Percentiles rank a stretch among this genome's conserved stretches.
These are phyloP conservation scores for Sebastes minor DNA, from an alignment of 2,797 vertebrate genomes.

Conservation along the genomic window DNA sequence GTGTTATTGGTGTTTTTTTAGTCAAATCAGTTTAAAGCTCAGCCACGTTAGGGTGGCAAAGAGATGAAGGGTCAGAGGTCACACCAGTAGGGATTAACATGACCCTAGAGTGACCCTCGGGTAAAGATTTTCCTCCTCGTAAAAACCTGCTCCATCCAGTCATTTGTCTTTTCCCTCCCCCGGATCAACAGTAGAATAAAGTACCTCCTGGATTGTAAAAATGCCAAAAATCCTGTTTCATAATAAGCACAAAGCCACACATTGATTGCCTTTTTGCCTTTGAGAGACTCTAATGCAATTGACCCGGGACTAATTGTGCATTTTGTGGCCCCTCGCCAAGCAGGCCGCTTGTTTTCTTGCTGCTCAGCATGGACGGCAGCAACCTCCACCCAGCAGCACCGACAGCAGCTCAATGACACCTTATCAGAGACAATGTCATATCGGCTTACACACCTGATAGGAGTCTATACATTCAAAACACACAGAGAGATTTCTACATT, in stretches of 20 bases:
- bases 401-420: conserved; percentile 55
- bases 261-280: conserved; percentile 56
- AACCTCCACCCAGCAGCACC: conserved; percentile 43
- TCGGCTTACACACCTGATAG: neutral
- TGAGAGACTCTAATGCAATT: conserved; percentile 54
- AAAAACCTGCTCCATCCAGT: conserved; percentile 1
- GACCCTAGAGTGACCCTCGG: neutral
- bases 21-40: neutral
- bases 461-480: neutral
- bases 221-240: conserved; percentile 2
- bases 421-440: conserved; percentile 32
- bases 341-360: conserved; percentile 39
- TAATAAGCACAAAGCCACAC: conserved; percentile 17
- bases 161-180: neutral
- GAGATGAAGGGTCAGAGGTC: conserved; percentile 17
- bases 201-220: neutral
- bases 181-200: neutral
- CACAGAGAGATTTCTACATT: neutral
- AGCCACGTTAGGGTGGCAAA: neutral
- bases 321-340: conserved; percentile 54
- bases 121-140: conserved; percentile 5
- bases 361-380: conserved; percentile 53
- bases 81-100: conserved; percentile 14
- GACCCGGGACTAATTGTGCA: conserved; percentile 66
- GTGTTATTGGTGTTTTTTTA: conserved; percentile 30